Evolutionary conservation across 2,797 vertebrate species (phyloP).

Genomic region (Cyclura pinguis): DNA sequence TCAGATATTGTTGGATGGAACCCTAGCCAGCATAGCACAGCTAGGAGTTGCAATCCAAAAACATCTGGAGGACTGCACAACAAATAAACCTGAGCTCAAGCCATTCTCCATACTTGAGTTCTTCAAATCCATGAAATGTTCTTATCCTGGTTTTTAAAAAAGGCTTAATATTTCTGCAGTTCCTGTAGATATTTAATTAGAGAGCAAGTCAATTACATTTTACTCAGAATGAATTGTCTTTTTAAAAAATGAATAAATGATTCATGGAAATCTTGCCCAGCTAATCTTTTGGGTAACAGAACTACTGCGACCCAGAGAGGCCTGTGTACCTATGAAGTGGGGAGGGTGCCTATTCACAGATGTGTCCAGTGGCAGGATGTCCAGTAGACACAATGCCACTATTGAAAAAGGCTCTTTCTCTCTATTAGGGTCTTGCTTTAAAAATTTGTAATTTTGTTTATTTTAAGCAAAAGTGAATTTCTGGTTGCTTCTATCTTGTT

Average conservation of each 20-base stretch:
- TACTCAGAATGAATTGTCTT: conserved; percentile 1
- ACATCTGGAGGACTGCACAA: too few species aligned
- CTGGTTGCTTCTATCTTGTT: too few species aligned
- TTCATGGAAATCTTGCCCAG: neutral
- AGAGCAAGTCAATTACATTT: neutral
- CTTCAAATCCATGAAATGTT: neutral
- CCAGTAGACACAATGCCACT: too few species aligned
- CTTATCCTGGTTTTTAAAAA: neutral
- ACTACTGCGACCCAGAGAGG: neutral
- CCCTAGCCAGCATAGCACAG: too few species aligned
- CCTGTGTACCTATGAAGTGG: neutral
- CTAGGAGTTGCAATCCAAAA: too few species aligned
- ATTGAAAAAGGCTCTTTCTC: too few species aligned
- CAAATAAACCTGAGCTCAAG: too few species aligned
- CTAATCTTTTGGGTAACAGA: conserved; percentile 5
- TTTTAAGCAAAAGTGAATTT: too few species aligned
- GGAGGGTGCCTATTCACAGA: neutral
- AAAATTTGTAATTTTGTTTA: too few species aligned
- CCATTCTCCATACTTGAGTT: neutral
- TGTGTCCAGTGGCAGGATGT: neutral
- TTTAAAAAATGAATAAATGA: neutral
- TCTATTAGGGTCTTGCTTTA: too few species aligned
- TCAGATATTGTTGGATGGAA: too few species aligned
- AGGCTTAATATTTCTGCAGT: neutral
- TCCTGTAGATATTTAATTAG: neutral